Evolutionary conservation across 2,888 invertebrate species (phyloP).

Genomic region (Ichneumoninae sp.): DNA sequence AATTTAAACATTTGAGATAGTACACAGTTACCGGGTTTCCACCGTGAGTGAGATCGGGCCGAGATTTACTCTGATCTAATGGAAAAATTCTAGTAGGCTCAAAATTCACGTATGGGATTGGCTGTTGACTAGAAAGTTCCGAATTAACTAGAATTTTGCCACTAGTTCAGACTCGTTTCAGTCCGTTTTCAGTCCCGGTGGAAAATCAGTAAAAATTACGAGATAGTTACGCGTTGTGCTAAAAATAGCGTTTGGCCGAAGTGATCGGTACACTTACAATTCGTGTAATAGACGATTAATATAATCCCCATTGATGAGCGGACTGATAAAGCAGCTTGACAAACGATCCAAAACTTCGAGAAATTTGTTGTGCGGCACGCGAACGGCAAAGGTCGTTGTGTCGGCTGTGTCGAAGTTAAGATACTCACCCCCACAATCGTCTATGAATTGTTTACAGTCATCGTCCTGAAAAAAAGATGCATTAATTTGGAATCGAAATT

Average conservation of each 20-base stretch:
- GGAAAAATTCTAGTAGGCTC: too few relatives aligned
- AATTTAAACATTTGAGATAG: too few relatives aligned
- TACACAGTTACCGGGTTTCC: too few relatives aligned
- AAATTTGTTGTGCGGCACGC: background rate
- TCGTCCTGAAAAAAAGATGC: background rate
- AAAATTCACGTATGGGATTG: too few relatives aligned
- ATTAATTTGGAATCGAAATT: background rate
- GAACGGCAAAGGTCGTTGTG: background rate
- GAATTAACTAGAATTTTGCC: too few relatives aligned
- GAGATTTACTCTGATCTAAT: too few relatives aligned
- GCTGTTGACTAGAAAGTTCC: too few relatives aligned
- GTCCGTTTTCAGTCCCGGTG: too few relatives aligned
- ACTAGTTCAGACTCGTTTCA: too few relatives aligned
- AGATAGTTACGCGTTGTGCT: background rate
- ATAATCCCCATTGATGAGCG: background rate
- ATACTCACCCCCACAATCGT: background rate
- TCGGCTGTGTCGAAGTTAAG: background rate
- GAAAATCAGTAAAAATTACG: too few relatives aligned
- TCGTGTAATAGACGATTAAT: background rate
- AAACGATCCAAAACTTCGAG: background rate
- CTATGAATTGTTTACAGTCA: background rate
- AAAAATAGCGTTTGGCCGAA: background rate
- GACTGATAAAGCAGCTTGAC: background rate
- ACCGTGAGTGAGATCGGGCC: too few relatives aligned
- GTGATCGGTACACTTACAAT: background rate